Evolutionary conservation across 2,113 vertebrate genomes (phyloP).

Genomic region (Vanacampus margaritifer): DNA sequence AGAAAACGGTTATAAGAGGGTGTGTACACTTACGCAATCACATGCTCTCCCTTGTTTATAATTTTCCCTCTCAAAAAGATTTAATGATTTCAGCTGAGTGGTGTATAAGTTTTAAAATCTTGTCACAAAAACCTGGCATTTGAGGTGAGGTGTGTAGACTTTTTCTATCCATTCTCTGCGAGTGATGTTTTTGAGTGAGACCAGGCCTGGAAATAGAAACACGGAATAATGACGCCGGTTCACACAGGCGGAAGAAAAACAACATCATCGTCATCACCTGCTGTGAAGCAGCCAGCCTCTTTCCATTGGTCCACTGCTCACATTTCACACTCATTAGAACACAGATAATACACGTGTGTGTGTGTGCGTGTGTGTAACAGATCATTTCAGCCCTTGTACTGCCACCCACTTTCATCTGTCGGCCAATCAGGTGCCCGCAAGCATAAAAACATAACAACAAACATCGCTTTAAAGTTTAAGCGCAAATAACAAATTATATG

Average conservation of each 20-base stretch:
- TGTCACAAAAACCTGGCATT: neutral
- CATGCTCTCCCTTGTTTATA: too few species aligned
- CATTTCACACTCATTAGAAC: constrained; percentile 24
- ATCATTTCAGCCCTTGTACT: neutral
- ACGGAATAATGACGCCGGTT: constrained; percentile 24
- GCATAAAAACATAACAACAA: neutral
- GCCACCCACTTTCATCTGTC: neutral
- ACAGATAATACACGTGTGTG: constrained; percentile 1
- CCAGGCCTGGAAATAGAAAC: constrained; percentile 1
- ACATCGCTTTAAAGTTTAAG: neutral
- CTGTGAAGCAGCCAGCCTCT: constrained; percentile 20
- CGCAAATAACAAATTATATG: too few species aligned
- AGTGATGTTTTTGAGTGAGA: neutral
- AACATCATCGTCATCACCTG: constrained; percentile 17
- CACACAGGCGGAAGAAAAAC: constrained; percentile 20
- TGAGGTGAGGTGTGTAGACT: neutral
- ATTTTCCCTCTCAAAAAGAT: too few species aligned
- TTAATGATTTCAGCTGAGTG: too few species aligned
- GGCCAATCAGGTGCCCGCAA: neutral
- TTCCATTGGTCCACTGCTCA: constrained; percentile 11
- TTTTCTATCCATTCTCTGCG: neutral
- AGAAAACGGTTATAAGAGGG: neutral
- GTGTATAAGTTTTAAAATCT: too few species aligned
- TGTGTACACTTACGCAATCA: neutral
- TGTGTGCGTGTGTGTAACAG: neutral